Evolutionary conservation across 2,888 invertebrate species (phyloP).

Genomic region (Myathropa florea): DNA sequence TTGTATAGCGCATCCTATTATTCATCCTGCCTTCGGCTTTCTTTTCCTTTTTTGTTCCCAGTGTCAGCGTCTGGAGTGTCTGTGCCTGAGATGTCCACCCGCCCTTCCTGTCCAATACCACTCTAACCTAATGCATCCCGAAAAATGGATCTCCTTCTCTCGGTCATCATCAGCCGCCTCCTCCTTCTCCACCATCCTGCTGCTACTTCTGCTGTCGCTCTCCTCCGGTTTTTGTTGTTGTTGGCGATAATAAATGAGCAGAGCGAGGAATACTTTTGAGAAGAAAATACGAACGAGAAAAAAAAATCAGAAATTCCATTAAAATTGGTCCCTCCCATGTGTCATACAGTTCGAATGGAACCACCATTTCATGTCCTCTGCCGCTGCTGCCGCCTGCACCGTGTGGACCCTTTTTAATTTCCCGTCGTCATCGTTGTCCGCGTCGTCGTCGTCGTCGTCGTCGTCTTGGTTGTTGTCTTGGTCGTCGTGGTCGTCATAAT

Average conservation of each 20-base stretch:
- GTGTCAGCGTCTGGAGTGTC: conserved; percentile 53
- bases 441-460: conserved; percentile 45
- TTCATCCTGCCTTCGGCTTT: conserved; percentile 35
- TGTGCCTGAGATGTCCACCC: conserved; percentile 58
- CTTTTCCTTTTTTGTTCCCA: conserved; percentile 9
- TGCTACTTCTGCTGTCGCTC: not conserved
- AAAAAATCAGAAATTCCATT: conserved; percentile 70
- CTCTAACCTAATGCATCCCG: conserved; percentile 54
- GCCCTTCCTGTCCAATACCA: conserved; percentile 54
- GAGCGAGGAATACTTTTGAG: conserved; percentile 5
- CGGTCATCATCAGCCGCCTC: conserved; percentile 44
- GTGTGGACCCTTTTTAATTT: conserved; percentile 71
- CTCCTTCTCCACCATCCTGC: conserved; percentile 22
- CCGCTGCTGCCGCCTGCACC: conserved; percentile 16
- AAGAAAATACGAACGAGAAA: not conserved
- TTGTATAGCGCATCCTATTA: conserved; percentile 54
- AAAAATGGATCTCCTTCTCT: conserved; percentile 37
- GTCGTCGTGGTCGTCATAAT: conserved; percentile 54
- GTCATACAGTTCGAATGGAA: conserved; percentile 71
- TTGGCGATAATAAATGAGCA: conserved; percentile 56
- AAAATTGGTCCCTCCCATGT: conserved; percentile 72
- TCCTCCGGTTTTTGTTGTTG: conserved; percentile 3
- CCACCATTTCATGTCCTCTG: conserved; percentile 56
- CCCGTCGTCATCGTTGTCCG: conserved; percentile 65
- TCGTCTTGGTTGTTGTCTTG: conserved; percentile 57